Evolutionary conservation across 1,140 invertebrate genomes (phyloP).

Genomic region (Condylostylus longicornis): DNA sequence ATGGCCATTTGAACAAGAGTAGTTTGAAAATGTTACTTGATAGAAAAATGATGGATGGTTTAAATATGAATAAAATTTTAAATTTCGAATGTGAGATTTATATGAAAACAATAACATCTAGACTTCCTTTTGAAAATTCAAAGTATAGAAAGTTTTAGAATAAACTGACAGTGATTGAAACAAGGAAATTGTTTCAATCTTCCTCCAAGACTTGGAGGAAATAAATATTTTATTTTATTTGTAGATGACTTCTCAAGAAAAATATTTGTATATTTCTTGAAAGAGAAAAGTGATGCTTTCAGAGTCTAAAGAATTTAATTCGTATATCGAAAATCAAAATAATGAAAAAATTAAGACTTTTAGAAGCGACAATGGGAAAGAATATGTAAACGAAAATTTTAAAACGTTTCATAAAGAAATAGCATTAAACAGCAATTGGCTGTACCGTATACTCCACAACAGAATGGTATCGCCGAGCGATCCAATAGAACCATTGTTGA

Average conservation of each 20-base stretch:
- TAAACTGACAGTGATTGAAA: no score
- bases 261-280: slow-evolving; percentile 26
- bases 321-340: slow-evolving; percentile 9
- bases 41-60: no score
- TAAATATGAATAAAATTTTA: no score
- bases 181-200: no score
- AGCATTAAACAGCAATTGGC: slow-evolving; percentile 14
- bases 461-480: slow-evolving; percentile 23
- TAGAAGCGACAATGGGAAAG: slow-evolving; percentile 16
- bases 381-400: slow-evolving; percentile 13
- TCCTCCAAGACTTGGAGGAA: no score
- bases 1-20: no score
- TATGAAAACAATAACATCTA: no score
- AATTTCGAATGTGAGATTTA: no score
- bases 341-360: slow-evolving; percentile 10
- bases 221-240: slow-evolving; percentile 26
- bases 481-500: background rate
- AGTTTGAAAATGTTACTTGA: no score
- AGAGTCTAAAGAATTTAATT: slow-evolving; percentile 8
- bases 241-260: slow-evolving; percentile 28
- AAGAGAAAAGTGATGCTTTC: slow-evolving; percentile 12
- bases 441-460: slow-evolving; percentile 18
- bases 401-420: slow-evolving; percentile 5
- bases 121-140: no score
- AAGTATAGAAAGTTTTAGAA: no score